phyloP scores from a whole-genome alignment of 2,888 invertebrate species.

The Acronicta aceris region DNA sequence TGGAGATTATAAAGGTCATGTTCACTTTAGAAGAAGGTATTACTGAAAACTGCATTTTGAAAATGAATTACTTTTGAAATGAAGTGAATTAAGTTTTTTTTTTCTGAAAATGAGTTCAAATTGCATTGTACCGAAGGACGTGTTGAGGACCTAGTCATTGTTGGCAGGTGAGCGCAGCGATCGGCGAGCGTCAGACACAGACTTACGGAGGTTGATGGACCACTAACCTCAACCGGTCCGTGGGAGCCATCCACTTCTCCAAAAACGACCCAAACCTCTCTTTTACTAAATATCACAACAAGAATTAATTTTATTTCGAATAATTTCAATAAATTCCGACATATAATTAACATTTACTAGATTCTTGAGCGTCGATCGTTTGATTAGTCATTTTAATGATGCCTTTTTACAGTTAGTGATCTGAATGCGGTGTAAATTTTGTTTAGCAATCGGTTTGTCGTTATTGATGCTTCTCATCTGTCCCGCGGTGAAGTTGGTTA shows the following conservation, averaged over 20 bases:
- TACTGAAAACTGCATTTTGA: too few relatives aligned
- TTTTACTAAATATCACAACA: slow-evolving; percentile 72
- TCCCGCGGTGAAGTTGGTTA: slow-evolving; percentile 67
- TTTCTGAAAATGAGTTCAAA: background rate
- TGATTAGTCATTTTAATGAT: slow-evolving; percentile 85
- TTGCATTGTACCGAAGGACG: slow-evolving; percentile 30
- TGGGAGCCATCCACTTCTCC: slow-evolving; percentile 72
- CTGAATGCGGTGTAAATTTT: slow-evolving; percentile 81
- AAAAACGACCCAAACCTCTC: slow-evolving; percentile 69
- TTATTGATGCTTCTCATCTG: slow-evolving; percentile 75
- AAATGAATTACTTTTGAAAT: background rate
- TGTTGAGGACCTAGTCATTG: slow-evolving; percentile 9
- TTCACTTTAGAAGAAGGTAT: too few relatives aligned
- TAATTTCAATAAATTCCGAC: slow-evolving; percentile 82
- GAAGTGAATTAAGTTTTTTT: background rate
- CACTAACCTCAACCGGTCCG: slow-evolving; percentile 78
- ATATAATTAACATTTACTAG: slow-evolving; percentile 84
- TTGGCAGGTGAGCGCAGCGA: slow-evolving; percentile 30
- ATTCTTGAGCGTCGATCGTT: slow-evolving; percentile 83
- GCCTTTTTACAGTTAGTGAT: slow-evolving; percentile 82
- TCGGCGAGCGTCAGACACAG: slow-evolving; percentile 30
- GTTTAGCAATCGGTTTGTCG: slow-evolving; percentile 74
- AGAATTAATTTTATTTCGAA: slow-evolving; percentile 80
- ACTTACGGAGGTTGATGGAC: slow-evolving; percentile 67
- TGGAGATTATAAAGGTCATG: too few relatives aligned